phyloP scores from a whole-genome alignment of 1,140 invertebrate species.

The Anastrepha ludens region DNA sequence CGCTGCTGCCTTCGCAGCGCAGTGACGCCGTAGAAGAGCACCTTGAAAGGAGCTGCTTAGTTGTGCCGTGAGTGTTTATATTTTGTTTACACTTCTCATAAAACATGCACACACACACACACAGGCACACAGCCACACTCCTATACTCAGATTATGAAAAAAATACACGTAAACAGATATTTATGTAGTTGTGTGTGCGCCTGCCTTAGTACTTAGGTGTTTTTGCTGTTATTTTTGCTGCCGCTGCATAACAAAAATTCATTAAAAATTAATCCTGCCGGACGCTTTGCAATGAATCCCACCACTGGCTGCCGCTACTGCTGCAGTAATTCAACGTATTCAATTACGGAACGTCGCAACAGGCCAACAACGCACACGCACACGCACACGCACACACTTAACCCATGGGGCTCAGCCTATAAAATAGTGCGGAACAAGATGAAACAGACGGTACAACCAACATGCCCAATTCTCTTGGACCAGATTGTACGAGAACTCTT shows the following conservation, averaged over 20 bases:
- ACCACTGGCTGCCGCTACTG: neutral
- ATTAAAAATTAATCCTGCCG: slow-evolving; percentile 51
- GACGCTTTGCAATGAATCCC: slow-evolving; percentile 2
- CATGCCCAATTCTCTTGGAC: too few species aligned
- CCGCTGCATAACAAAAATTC: slow-evolving; percentile 38
- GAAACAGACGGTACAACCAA: too few species aligned
- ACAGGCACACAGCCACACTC: neutral
- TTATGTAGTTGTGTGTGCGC: neutral
- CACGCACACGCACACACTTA: too few species aligned
- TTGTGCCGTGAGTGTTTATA: neutral
- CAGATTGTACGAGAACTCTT: too few species aligned
- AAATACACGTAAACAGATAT: slow-evolving; percentile 17
- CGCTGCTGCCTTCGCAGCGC: neutral
- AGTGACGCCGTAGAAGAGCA: neutral
- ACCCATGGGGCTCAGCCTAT: too few species aligned
- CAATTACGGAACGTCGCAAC: slow-evolving; percentile 41
- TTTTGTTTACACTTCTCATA: slow-evolving; percentile 1
- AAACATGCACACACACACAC: neutral
- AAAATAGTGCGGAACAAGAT: too few species aligned
- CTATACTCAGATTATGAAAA: neutral
- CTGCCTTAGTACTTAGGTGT: neutral
- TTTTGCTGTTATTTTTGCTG: neutral
- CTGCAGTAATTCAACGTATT: slow-evolving; percentile 48
- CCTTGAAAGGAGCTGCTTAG: neutral
- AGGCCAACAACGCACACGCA: neutral